These are phyloP conservation scores for Gopherus flavomarginatus DNA, from an alignment of 2,113 vertebrate species.

Conservation along the genomic window DNA sequence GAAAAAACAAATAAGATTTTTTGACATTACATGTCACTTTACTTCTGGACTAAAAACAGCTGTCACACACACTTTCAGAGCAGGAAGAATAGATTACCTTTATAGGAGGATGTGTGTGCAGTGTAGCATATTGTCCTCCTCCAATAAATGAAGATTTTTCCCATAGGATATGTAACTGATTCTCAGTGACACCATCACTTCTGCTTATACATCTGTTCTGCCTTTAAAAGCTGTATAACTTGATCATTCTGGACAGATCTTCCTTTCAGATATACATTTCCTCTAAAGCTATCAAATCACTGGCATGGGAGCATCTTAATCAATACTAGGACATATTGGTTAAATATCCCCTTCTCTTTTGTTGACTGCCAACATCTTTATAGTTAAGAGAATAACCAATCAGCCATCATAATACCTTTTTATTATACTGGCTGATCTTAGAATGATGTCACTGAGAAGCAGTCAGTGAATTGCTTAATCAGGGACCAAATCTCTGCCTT, in stretches of 20 bases:
- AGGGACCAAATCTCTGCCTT: neutral
- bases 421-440: rapidly evolving
- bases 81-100: conserved; percentile 36
- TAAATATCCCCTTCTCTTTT: conserved; percentile 29
- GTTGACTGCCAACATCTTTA: neutral
- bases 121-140: conserved; percentile 71
- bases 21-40: conserved; percentile 50
- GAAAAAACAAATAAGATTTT: conserved; percentile 39
- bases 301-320: conserved; percentile 62
- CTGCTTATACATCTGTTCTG: conserved; percentile 79
- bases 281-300: conserved; percentile 64
- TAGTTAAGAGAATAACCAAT: neutral
- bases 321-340: conserved; percentile 65
- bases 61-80: conserved; percentile 51
- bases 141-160: conserved; percentile 73
- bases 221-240: conserved; percentile 74
- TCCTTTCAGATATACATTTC: conserved; percentile 71
- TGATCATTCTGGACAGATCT: conserved; percentile 71
- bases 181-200: conserved; percentile 71
- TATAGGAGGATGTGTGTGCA: conserved; percentile 27
- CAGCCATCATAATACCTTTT: rapidly evolving
- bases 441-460: neutral
- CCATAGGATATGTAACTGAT: conserved; percentile 75
- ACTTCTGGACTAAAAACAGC: conserved; percentile 55
- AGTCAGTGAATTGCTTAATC: neutral